phyloP scores from a whole-genome alignment of 2,113 vertebrate genomes.

The Rhinopomastus cyanomelas region DNA sequence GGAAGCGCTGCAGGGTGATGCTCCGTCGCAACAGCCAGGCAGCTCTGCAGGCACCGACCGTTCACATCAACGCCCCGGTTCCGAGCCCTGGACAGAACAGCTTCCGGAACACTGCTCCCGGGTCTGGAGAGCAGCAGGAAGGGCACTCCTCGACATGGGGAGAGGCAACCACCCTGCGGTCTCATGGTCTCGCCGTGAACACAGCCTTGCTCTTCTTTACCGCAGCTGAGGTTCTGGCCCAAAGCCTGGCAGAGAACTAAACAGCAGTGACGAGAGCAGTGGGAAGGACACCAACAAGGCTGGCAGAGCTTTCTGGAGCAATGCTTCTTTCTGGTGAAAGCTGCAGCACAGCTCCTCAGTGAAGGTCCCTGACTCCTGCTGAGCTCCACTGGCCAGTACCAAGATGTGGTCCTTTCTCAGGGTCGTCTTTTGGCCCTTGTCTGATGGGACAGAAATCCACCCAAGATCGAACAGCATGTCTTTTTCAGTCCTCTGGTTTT shows the following conservation, averaged over 20 bases:
- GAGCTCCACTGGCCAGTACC: not conserved
- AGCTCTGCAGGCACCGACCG: not conserved
- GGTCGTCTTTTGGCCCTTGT: not conserved
- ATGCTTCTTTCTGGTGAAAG: not conserved
- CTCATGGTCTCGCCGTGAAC: not conserved
- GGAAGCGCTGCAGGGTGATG: not conserved
- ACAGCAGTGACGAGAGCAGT: not conserved
- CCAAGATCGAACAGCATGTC: not conserved
- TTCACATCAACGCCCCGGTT: not conserved
- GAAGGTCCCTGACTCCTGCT: not conserved
- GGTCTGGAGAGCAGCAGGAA: not conserved
- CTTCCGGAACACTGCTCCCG: not conserved
- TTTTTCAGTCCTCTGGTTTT: too few species aligned
- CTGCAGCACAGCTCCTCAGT: not conserved
- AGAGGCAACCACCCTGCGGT: not conserved
- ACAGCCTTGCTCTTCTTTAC: not conserved
- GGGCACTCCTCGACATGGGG: fast-evolving
- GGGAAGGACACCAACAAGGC: not conserved
- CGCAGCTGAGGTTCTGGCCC: not conserved
- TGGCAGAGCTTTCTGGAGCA: not conserved
- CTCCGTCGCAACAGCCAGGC: not conserved
- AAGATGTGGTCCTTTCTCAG: not conserved
- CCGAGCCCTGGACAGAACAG: not conserved
- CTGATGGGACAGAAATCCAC: not conserved
- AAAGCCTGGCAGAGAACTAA: not conserved